These are phyloP conservation scores for Sarcophaga caerulescens DNA, from an alignment of 2,888 invertebrate species.

Conservation along the genomic window DNA sequence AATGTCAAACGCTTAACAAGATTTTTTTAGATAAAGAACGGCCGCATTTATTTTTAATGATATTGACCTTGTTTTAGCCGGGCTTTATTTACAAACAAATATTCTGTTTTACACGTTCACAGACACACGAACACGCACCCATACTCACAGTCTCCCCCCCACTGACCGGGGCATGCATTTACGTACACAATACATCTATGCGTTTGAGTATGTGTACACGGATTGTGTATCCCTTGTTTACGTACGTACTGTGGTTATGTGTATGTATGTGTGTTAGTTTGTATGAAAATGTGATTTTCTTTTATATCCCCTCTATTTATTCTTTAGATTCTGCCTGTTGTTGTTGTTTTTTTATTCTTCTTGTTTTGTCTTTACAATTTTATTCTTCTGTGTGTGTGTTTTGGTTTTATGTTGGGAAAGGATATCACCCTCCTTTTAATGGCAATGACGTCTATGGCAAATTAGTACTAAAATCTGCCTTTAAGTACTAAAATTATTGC, in stretches of 20 bases:
- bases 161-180: no score
- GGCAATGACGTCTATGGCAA: slow-evolving; percentile 65
- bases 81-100: slow-evolving; percentile 57
- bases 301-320: slow-evolving; percentile 45
- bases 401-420: slow-evolving; percentile 27
- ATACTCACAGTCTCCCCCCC: neutral
- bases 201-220: neutral
- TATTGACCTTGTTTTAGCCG: slow-evolving; percentile 55
- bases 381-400: slow-evolving; percentile 10
- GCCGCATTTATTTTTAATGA: slow-evolving; percentile 13
- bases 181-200: neutral
- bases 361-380: slow-evolving; percentile 25
- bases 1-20: slow-evolving; percentile 35
- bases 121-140: neutral
- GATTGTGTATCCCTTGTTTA: neutral
- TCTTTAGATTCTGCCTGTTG: neutral
- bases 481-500: slow-evolving; percentile 40
- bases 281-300: slow-evolving; percentile 7
- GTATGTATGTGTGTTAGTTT: neutral
- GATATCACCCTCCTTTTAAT: slow-evolving; percentile 31
- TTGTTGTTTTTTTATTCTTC: slow-evolving; percentile 20
- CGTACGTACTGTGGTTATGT: neutral
- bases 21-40: neutral
- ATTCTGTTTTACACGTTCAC: slow-evolving; percentile 10
- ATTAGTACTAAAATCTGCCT: slow-evolving; percentile 49